These are phyloP conservation scores for Meta bourneti DNA, from an alignment of 2,888 invertebrate species.

Conservation along the genomic window DNA sequence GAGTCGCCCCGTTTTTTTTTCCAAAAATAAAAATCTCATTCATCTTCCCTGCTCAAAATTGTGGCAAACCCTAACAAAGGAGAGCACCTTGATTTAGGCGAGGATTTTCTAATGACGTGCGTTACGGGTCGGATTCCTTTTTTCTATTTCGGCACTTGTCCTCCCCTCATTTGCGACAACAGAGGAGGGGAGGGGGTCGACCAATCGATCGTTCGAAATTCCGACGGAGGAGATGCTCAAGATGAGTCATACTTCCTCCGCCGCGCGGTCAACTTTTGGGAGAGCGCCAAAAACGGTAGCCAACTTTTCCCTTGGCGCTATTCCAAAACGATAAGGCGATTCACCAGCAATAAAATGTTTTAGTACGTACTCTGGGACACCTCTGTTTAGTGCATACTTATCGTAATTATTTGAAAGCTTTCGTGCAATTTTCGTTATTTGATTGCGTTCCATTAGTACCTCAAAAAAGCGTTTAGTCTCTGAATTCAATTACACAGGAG, in stretches of 20 bases:
- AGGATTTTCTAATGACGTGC: slow-evolving; percentile 58
- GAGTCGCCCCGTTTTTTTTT: background rate
- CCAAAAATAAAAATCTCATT: background rate
- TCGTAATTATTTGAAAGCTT: too few relatives aligned
- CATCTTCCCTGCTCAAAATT: background rate
- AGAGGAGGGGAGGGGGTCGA: slow-evolving; percentile 24
- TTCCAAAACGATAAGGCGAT: slow-evolving; percentile 6
- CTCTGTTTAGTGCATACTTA: too few relatives aligned
- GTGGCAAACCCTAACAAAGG: slow-evolving; percentile 44
- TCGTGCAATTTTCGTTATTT: too few relatives aligned
- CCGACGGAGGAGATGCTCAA: slow-evolving; percentile 71
- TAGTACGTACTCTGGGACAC: too few relatives aligned
- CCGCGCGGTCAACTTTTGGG: slow-evolving; percentile 58
- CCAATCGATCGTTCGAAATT: slow-evolving; percentile 72
- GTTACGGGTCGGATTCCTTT: slow-evolving; percentile 4
- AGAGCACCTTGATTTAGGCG: slow-evolving; percentile 53
- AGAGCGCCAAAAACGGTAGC: slow-evolving; percentile 52
- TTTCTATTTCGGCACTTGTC: slow-evolving; percentile 16
- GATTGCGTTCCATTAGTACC: too few relatives aligned
- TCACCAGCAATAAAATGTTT: too few relatives aligned
- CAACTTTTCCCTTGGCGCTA: slow-evolving; percentile 50
- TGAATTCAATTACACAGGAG: too few relatives aligned
- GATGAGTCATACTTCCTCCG: slow-evolving; percentile 65
- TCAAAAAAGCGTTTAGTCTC: too few relatives aligned
- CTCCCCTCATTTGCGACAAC: slow-evolving; percentile 31